Conservation (phyloP, 64 coral and sea anemone genomes). For the Porites australiensis region DNA sequence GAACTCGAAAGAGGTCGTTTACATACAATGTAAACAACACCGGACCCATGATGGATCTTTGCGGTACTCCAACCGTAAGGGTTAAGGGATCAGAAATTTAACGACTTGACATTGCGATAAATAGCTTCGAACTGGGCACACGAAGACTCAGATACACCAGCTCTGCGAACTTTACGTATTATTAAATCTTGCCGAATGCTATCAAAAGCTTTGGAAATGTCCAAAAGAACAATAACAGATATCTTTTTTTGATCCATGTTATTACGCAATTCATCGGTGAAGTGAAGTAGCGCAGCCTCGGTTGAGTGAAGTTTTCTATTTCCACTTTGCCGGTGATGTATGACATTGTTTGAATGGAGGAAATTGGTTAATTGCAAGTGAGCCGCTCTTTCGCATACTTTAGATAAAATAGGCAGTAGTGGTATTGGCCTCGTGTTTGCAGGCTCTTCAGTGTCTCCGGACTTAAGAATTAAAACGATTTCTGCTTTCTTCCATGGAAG, state of each 20-base stretch:
- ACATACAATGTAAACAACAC: background rate
- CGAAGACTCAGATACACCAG: conserved; percentile 10
- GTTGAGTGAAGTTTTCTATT: no score
- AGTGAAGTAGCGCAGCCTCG: no score
- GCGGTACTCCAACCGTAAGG: background rate
- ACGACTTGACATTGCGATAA: conserved; percentile 19
- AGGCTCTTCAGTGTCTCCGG: conserved; percentile 38
- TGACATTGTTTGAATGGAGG: background rate
- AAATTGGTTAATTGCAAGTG: no score
- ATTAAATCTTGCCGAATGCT: conserved; percentile 38
- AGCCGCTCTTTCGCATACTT: no score
- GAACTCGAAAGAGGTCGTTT: no score
- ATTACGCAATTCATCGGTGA: no score
- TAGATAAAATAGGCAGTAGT: no score
- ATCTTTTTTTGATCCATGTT: no score
- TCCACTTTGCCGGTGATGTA: background rate
- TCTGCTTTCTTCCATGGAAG: conserved; percentile 42
- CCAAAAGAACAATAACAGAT: no score
- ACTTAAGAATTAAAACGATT: conserved; percentile 20
- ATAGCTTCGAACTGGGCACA: conserved; percentile 41
- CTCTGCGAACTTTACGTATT: conserved; percentile 11
- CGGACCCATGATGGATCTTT: background rate
- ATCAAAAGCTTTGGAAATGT: conserved; percentile 4
- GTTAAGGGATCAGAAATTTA: no score
- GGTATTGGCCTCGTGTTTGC: background rate